Evolutionary conservation across 2,113 vertebrate genomes (phyloP), one percentile per base, ranked within the genome.

Genomic region (Terrapene triunguis): DNA sequence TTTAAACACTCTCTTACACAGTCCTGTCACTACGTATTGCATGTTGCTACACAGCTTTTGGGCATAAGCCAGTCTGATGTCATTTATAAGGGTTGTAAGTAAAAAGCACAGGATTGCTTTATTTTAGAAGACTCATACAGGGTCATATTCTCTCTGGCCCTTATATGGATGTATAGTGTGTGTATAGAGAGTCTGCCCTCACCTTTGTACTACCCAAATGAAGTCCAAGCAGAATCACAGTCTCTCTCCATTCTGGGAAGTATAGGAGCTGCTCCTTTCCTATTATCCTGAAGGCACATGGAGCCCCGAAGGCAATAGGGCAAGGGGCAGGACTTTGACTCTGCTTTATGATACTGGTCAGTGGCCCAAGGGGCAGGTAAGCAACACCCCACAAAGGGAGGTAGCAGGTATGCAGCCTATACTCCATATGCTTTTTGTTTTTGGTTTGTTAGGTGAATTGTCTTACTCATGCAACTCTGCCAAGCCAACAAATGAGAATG

Each of bases 1-100:
- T 91, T 78, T 78, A 48, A 0, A 93, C 44, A 54, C 5, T 62
- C 0, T 89, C 81, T 92, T 69, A 53, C 0, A 0, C 2, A 51
- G 2, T 48, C 50, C 17, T 93, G 62, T 42, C 74, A 42, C 65
- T 89, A 92, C 74, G 24, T 5, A 27, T 80, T 84, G 14, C 44
- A 83, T 2, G 3, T 82, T 89, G 13, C 27, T 84, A 5, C 38
- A 38, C 93, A 93, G 11, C 29, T 48, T 82, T 16, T 12, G 21
- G 65, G 50, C 65, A 89, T 55, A 51, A 48, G 48, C 1, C 95
- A 93, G 65, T 83, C 8, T 90, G n/a, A 93, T 83, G 47, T 87
- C 84, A 69, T 89, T 85, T 72, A 62, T 38, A 51, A 85, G 12
- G 35, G 25, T 51, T 42, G 81, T 53, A 50, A 42, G 76, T 27